These are phyloP conservation scores for Fragum whitleyi DNA, from an alignment of 2,888 invertebrate genomes.

Conservation along the genomic window DNA sequence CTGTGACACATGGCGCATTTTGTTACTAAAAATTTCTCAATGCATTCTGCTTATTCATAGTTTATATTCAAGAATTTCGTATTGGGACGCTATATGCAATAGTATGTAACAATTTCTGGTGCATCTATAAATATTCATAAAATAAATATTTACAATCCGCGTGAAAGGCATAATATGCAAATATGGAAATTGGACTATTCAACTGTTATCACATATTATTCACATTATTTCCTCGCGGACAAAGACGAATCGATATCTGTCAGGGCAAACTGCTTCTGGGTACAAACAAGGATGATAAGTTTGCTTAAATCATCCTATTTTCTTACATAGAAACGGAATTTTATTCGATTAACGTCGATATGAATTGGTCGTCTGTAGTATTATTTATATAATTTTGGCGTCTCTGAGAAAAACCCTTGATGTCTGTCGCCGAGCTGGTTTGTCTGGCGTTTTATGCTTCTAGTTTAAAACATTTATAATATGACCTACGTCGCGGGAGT, in stretches of 20 bases:
- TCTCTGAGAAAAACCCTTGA: not conserved
- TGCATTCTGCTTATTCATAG: no score
- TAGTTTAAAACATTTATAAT: no score
- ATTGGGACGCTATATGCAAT: not conserved
- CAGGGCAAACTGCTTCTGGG: not conserved
- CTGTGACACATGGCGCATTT: no score
- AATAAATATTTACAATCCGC: not conserved
- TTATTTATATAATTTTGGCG: not conserved
- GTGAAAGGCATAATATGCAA: conserved; percentile 1
- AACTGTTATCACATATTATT: conserved; percentile 4
- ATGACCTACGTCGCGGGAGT: no score
- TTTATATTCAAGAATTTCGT: no score
- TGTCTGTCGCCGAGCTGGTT: no score
- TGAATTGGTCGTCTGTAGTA: conserved; percentile 1
- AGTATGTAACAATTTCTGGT: not conserved
- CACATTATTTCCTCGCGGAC: not conserved
- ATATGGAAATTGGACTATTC: conserved; percentile 4
- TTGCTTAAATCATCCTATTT: not conserved
- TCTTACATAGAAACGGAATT: conserved; percentile 4
- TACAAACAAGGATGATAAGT: not conserved
- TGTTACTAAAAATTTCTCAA: no score
- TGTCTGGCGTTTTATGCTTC: no score
- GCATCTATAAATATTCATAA: not conserved
- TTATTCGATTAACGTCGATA: conserved; percentile 4
- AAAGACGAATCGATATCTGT: not conserved